Percentiles rank a stretch among this genome's conserved stretches.
Evolutionary conservation across 2,797 vertebrate species (phyloP).

Genomic region (Melopsittacus undulatus): DNA sequence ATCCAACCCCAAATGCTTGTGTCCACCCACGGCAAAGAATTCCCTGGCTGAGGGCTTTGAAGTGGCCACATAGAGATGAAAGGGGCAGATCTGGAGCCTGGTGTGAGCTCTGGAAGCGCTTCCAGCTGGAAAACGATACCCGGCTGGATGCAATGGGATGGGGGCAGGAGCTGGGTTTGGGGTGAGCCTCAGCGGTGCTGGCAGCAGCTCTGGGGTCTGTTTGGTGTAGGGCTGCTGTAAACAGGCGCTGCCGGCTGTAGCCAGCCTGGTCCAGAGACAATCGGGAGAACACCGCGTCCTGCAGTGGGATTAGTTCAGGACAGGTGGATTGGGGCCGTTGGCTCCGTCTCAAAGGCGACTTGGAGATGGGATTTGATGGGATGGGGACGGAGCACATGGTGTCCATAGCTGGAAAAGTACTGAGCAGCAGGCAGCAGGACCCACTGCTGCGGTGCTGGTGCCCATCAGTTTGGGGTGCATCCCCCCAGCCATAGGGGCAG

Average conservation of each 20-base stretch:
- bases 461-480: background rate
- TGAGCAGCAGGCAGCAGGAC: background rate
- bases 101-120: background rate
- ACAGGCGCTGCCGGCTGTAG: background rate
- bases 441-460: accelerated
- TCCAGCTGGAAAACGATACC: background rate
- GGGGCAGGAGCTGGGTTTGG: background rate
- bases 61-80: slow-evolving; percentile 59
- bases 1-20: slow-evolving; percentile 44
- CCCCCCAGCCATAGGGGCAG: background rate
- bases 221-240: background rate
- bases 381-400: background rate
- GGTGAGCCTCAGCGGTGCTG: background rate
- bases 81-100: background rate
- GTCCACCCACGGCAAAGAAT: slow-evolving; percentile 59
- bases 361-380: slow-evolving; percentile 44
- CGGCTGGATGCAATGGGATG: too few relatives aligned
- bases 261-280: background rate
- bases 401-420: slow-evolving; percentile 51
- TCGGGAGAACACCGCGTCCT: background rate
- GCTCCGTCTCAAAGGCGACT: slow-evolving; percentile 13
- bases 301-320: slow-evolving; percentile 50
- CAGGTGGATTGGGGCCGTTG: slow-evolving; percentile 48
- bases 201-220: background rate
- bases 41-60: slow-evolving; percentile 58